Evolutionary conservation across 2,797 vertebrate species (phyloP).

Genomic region (Coranthus polyacanthus): DNA sequence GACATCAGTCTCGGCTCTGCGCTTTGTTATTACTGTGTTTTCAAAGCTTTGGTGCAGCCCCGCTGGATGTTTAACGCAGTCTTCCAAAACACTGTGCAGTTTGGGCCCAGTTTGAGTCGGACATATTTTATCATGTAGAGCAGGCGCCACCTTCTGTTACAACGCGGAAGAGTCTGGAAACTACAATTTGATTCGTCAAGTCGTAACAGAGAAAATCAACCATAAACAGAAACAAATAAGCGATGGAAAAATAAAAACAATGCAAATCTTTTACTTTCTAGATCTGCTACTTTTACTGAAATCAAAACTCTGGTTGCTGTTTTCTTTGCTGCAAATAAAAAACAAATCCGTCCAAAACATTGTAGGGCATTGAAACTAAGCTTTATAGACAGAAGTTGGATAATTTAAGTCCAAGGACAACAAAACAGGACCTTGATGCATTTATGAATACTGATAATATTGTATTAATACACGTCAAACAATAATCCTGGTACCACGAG

Average conservation of each 20-base stretch:
- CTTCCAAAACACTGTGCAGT: slow-evolving; percentile 7
- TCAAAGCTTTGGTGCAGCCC: background rate
- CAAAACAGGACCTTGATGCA: no score
- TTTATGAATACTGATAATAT: background rate
- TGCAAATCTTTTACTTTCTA: no score
- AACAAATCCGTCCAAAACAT: no score
- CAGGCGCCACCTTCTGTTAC: slow-evolving; percentile 68
- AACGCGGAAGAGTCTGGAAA: background rate
- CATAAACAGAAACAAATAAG: background rate
- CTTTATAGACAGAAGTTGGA: no score
- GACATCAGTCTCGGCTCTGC: background rate
- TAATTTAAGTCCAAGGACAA: no score
- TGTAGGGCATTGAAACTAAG: no score
- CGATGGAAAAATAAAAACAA: background rate
- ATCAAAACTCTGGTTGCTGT: no score
- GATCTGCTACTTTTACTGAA: no score
- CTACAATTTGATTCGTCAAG: background rate
- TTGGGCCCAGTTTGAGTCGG: slow-evolving; percentile 7
- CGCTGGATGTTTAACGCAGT: background rate
- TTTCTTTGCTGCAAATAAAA: no score
- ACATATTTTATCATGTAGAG: slow-evolving; percentile 1
- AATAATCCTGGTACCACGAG: background rate
- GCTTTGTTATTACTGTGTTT: background rate
- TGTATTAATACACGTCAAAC: background rate
- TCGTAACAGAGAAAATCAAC: background rate